phyloP scores from a whole-genome alignment of 2,113 vertebrate species.

The Fregata magnificens region DNA sequence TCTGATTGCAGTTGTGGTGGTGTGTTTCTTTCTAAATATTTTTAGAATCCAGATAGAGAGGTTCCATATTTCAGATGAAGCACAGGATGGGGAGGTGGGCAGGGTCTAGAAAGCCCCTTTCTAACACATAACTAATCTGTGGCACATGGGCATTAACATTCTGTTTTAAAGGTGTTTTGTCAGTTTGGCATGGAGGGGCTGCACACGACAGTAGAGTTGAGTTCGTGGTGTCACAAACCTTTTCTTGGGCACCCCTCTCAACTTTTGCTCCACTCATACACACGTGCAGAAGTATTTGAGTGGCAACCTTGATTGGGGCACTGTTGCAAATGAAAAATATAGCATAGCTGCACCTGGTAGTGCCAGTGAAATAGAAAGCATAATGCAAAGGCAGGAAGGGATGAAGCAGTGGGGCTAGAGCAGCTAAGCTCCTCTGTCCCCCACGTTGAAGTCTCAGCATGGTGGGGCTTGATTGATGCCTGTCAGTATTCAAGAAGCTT shows the following conservation, averaged over 20 bases:
- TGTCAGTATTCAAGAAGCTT: not conserved
- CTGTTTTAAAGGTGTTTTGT: not conserved
- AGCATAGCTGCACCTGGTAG: not conserved
- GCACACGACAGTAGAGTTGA: not conserved
- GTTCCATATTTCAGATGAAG: not conserved
- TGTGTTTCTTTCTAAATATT: not conserved
- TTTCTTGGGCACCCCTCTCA: not conserved
- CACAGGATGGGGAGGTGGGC: not conserved
- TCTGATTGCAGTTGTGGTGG: not conserved
- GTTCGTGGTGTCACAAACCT: not conserved
- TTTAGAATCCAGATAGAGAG: not conserved
- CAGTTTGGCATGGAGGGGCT: not conserved
- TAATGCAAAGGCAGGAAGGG: not conserved
- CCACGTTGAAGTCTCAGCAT: fast-evolving
- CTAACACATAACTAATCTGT: not conserved
- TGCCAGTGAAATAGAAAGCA: not conserved
- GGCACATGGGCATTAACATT: not conserved
- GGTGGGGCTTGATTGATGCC: not conserved
- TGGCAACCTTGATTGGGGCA: not conserved
- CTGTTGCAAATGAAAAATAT: not conserved
- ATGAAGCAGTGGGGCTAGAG: not conserved
- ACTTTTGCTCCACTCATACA: not conserved
- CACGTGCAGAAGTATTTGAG: not conserved
- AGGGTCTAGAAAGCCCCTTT: not conserved
- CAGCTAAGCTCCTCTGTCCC: not conserved